Percentiles rank a stretch among this genome's conserved stretches.
These are phyloP conservation scores for Phaetusa simplex DNA, from an alignment of 2,113 vertebrate species.

Conservation along the genomic window DNA sequence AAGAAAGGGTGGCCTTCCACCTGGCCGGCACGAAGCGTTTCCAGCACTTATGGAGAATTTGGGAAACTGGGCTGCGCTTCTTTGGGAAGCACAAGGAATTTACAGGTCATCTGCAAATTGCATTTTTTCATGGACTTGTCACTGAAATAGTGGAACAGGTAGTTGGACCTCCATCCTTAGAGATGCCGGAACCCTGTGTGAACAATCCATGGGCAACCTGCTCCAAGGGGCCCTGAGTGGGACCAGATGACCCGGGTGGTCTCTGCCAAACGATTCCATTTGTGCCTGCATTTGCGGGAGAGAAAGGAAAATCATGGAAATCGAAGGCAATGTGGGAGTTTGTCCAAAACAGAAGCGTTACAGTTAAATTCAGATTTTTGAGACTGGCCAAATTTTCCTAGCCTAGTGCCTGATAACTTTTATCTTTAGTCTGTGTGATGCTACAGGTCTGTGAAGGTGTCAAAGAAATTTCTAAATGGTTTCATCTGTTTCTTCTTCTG, in stretches of 20 bases:
- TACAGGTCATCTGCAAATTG: neutral
- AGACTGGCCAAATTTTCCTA: neutral
- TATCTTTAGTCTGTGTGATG: neutral
- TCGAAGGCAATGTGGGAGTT: neutral
- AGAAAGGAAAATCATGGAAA: neutral
- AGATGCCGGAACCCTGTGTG: neutral
- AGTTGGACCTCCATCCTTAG: neutral
- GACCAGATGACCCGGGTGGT: neutral
- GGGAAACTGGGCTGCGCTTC: neutral
- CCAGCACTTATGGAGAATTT: neutral
- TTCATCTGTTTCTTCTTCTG: neutral
- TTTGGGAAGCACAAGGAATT: neutral
- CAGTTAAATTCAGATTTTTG: neutral
- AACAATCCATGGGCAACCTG: neutral
- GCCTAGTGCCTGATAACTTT: neutral
- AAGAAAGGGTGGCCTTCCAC: neutral
- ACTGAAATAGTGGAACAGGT: neutral
- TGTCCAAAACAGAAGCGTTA: neutral
- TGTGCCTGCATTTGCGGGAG: neutral
- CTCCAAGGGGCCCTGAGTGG: neutral
- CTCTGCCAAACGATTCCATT: accelerated
- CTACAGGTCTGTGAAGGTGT: neutral
- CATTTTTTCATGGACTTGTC: neutral
- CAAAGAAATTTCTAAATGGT: neutral
- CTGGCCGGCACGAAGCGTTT: neutral